Base-by-base conservation (phyloP, 2,888 invertebrate genomes). In the Morpho achilles region DNA sequence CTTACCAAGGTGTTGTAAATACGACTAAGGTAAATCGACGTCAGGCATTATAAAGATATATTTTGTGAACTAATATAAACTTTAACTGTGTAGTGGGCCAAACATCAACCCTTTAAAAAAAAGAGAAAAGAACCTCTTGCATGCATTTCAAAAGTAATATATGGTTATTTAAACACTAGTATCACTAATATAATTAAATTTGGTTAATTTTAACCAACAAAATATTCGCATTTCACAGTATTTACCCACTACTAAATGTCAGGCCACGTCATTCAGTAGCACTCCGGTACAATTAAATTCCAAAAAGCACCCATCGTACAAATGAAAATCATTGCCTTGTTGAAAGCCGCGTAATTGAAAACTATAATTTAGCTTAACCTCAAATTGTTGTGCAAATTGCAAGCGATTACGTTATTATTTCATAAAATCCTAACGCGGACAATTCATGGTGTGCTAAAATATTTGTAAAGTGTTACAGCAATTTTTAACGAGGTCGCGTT, bases 331-430 rank as follows among this genome's bases (percentile, higher is more conserved):
- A 50, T 59, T 42, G 45, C 43, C 32, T 46, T n/a, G 54, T 41
- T 40, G 40, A 59, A 50, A 48, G 45, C 51, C 51, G 32, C 55
- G 39, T 59, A 55, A 59, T 55, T 59, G 54, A 55, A 59, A 59
- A 48, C 43, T 55, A 51, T 50, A 55, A 51, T 55, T 55, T 50
- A 48, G 32, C 42, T 56, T 40, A 42, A 59, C 47, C 42, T 48
- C 59, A 51, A 55, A 51, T 7, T n/a, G 32, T 23, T 32, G 50
- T 43, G 10, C 42, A n/a, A 51, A 51, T 43, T 51, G 51, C 43
- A 32, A 23, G 23, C 23, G 32, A 48, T 48, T 48, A 48, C 39
- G 9, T 48, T 48, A 39, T n/a, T 23, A n/a, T 39, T 48, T 48
- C 39, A 48, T 23, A 9, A 32, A 39, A 32, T 39, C 48, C 22